Conservation (phyloP, 1,140 invertebrate species). For the Drosophila sechellia region DNA sequence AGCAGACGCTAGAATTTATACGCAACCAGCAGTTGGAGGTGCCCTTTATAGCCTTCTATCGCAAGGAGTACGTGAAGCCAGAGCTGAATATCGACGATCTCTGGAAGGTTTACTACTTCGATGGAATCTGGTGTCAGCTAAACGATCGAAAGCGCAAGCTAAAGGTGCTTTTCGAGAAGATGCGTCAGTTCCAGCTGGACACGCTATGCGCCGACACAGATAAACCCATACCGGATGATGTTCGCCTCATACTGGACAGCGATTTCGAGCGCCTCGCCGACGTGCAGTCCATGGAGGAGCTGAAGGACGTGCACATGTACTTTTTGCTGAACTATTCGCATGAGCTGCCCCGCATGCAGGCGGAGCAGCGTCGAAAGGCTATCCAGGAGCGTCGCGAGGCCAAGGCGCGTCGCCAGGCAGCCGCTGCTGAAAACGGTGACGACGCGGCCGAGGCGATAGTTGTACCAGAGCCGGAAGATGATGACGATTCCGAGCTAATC, state of each 20-base stretch:
- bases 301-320: constrained; percentile 96
- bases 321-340: constrained; percentile 96
- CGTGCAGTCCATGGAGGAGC: constrained; percentile 95
- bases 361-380: constrained; percentile 88
- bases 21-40: constrained; percentile 97
- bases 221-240: constrained; percentile 92
- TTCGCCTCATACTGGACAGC: constrained; percentile 93
- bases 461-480: constrained; percentile 84
- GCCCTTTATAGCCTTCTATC: constrained; percentile 99
- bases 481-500: constrained; percentile 86
- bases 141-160: constrained; percentile 94
- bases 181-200: constrained; percentile 96
- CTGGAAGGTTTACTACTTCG: constrained; percentile 98
- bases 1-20: constrained; percentile 97
- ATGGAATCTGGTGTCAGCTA: constrained; percentile 98
- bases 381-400: constrained; percentile 86
- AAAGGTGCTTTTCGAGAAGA: constrained; percentile 93
- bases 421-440: constrained; percentile 85
- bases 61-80: constrained; percentile 98
- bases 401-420: constrained; percentile 84
- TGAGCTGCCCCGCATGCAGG: constrained; percentile 94
- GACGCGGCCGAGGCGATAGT: constrained; percentile 82
- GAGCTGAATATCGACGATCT: constrained; percentile 97
- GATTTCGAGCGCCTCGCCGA: constrained; percentile 93
- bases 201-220: constrained; percentile 93